A percentile compares a stretch with the other conserved stretches of the same genome.
Conservation (phyloP, 1,140 invertebrate species). For the Apis mellifera region DNA sequence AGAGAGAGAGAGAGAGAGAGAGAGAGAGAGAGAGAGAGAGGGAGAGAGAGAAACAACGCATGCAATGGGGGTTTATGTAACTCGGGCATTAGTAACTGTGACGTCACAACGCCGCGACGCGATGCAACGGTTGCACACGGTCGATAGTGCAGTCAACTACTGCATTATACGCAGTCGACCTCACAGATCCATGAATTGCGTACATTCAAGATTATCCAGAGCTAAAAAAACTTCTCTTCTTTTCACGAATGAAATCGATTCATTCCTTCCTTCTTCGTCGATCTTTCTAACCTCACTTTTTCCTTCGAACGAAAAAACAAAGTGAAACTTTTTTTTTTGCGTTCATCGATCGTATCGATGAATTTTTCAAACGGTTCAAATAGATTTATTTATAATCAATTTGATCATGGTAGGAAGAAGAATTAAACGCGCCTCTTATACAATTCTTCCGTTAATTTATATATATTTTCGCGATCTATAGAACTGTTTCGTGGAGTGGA, state of each 20-base stretch:
- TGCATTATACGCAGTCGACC: slow-evolving; percentile 30
- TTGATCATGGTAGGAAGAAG: too few relatives aligned
- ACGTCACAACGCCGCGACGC: slow-evolving; percentile 34
- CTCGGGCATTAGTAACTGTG: slow-evolving; percentile 53
- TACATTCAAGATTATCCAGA: too few relatives aligned
- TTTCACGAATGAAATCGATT: too few relatives aligned
- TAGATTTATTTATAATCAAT: too few relatives aligned
- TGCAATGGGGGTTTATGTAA: slow-evolving; percentile 52
- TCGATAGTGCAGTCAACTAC: slow-evolving; percentile 47
- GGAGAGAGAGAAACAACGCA: slow-evolving; percentile 9
- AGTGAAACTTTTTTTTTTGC: too few relatives aligned
- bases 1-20: neutral
- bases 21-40: neutral
- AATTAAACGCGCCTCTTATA: too few relatives aligned
- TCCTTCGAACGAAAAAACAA: too few relatives aligned
- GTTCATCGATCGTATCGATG: too few relatives aligned
- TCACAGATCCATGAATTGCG: slow-evolving; percentile 4
- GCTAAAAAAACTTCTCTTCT: too few relatives aligned
- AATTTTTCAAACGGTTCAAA: too few relatives aligned
- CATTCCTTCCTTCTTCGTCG: too few relatives aligned
- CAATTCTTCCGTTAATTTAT: neutral
- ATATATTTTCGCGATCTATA: neutral
- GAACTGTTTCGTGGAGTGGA: neutral
- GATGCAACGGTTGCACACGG: slow-evolving; percentile 46
- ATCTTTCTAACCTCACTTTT: too few relatives aligned